phyloP scores from a whole-genome alignment of 1,140 invertebrate genomes.

The Antheraea pernyi region DNA sequence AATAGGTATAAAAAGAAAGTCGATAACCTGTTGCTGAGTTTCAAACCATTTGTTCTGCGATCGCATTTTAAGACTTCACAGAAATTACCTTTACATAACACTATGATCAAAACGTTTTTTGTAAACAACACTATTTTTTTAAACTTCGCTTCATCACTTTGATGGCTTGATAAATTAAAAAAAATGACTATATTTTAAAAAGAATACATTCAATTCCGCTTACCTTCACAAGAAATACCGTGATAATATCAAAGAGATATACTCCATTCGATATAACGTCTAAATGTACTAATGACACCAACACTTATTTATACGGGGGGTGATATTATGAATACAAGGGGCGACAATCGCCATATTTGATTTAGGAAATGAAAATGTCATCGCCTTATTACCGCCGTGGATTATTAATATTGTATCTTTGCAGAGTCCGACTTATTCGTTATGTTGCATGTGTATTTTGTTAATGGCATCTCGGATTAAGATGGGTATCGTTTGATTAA shows the following conservation, averaged over 20 bases:
- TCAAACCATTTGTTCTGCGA: no score
- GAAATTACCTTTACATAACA: no score
- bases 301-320: conserved; percentile 53
- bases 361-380: conserved; percentile 74
- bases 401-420: conserved; percentile 64
- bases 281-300: conserved; percentile 31
- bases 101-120: no score
- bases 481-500: not conserved
- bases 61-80: no score
- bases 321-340: conserved; percentile 37
- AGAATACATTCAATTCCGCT: not conserved
- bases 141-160: no score
- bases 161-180: no score
- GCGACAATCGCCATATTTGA: conserved; percentile 55
- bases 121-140: no score
- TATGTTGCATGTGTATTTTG: conserved; percentile 1
- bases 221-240: not conserved
- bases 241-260: not conserved
- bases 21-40: no score
- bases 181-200: no score
- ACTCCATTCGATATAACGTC: not conserved
- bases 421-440: not conserved
- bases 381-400: conserved; percentile 61
- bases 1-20: no score
- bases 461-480: conserved; percentile 12